phyloP scores from a whole-genome alignment of 1,140 invertebrate genomes.

The Papilio helenus region DNA sequence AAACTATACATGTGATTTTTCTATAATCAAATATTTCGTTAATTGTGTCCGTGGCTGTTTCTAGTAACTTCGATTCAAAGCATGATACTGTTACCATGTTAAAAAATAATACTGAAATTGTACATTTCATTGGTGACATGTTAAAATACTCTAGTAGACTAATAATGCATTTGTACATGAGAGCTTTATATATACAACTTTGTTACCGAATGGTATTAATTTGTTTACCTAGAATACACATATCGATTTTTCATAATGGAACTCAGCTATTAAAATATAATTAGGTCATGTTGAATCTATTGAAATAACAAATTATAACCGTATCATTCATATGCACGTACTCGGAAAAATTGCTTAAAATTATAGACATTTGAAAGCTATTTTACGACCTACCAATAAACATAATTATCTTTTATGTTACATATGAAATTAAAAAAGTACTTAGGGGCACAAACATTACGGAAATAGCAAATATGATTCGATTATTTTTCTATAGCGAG shows the following conservation, averaged over 20 bases:
- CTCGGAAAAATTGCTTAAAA: background rate
- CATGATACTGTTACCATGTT: background rate
- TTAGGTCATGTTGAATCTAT: constrained; percentile 2
- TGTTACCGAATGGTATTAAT: background rate
- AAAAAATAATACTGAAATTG: background rate
- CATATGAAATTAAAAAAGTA: too few species aligned
- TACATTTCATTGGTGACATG: background rate
- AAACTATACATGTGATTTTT: constrained; percentile 45
- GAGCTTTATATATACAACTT: background rate
- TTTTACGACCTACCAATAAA: too few species aligned
- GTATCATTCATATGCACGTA: background rate
- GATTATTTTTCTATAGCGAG: too few species aligned
- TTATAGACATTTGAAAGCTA: too few species aligned
- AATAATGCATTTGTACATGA: background rate
- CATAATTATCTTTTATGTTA: too few species aligned
- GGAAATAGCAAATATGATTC: too few species aligned
- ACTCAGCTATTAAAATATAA: background rate
- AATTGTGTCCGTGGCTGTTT: constrained; percentile 42
- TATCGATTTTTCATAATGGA: constrained; percentile 7
- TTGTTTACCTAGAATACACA: background rate
- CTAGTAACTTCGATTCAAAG: constrained; percentile 35
- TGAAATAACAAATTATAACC: background rate
- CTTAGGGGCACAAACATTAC: too few species aligned
- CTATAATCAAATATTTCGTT: constrained; percentile 41
- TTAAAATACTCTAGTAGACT: background rate